Evolutionary conservation across 1,140 invertebrate species (phyloP), one percentile per base, ranked within the genome.

Genomic region (Ctenoplectra terminalis): DNA sequence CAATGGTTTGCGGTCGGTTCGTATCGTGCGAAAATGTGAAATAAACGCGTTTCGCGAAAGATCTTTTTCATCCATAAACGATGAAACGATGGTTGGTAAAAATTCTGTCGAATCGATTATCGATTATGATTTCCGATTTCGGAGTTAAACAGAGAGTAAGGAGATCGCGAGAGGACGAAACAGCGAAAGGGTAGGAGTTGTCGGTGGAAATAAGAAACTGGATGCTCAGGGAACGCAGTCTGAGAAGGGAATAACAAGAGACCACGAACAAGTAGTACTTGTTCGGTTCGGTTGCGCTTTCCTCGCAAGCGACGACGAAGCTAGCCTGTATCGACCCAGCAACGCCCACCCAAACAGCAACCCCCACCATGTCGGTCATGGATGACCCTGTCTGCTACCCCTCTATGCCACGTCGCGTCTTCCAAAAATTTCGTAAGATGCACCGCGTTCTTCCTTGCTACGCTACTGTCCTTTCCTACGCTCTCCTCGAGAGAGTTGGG

Each of bases 291-390:
- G 71, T 83, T 83, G 82, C 75, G 83, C 63, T 81, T 86, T 85
- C 78, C 76, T 82, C 82, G 80, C 73, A 63, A 76, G 63, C 84
- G 82, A 78, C 86, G 86, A 78, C 84, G 84, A 90, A 90, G 81
- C 87, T 89, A 91, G 89, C 89, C 87, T 87, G 86, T 91, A 91
- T 91, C 91, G 91, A 91, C 89, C 90, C 90, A 90, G 82, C 83
- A 81, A 86, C 87, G 87, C 88, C 88, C 86, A 83, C 86, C 86
- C 87, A 84, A 90, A 90, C 84, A 88, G 81, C 75, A 75, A 72
- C 81, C 83, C 88, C 89, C 86, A 87, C 88, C 86, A 89, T 83
- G 26, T 74, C 80, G 54, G 71, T 83, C 81, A n/a, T 90, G 48
- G 56, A 64, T 75, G 76, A 84, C 81, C 84, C 67, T 77, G 58